Percentiles rank a stretch among this genome's conserved stretches.
Evolutionary conservation across 2,888 invertebrate genomes (phyloP).

Genomic region (Prionchulus punctatus): DNA sequence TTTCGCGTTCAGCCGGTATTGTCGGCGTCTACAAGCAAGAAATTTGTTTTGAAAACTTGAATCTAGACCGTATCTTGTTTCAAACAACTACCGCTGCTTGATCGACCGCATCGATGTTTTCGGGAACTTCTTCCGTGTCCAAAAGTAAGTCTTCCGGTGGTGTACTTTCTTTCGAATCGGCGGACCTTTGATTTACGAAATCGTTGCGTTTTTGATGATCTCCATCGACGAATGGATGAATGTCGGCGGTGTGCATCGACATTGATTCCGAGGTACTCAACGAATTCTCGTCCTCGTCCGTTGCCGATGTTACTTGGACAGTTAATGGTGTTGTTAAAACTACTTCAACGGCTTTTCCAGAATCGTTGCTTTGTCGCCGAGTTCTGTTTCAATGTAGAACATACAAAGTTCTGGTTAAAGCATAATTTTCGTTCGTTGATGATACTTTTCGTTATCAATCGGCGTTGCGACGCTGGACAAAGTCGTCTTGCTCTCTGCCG

Average conservation of each 20-base stretch:
- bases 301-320: neutral
- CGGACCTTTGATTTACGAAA: too few species aligned
- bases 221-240: neutral
- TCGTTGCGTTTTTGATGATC: too few species aligned
- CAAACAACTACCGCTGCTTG: too few species aligned
- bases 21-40: too few species aligned
- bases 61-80: too few species aligned
- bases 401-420: neutral
- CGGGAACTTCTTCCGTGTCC: neutral
- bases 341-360: neutral
- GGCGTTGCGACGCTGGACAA: neutral
- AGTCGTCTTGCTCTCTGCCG: neutral
- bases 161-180: too few species aligned
- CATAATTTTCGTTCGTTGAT: neutral
- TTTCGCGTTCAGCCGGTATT: too few species aligned
- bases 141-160: too few species aligned
- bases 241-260: neutral
- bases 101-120: too few species aligned
- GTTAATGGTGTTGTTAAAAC: neutral
- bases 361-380: too few species aligned
- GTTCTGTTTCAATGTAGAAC: neutral
- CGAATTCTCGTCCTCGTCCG: neutral
- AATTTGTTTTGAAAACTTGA: too few species aligned
- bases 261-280: neutral
- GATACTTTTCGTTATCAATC: neutral